Conservation (phyloP, 2,113 vertebrate genomes). For the Mesembrinibis cayennensis region DNA sequence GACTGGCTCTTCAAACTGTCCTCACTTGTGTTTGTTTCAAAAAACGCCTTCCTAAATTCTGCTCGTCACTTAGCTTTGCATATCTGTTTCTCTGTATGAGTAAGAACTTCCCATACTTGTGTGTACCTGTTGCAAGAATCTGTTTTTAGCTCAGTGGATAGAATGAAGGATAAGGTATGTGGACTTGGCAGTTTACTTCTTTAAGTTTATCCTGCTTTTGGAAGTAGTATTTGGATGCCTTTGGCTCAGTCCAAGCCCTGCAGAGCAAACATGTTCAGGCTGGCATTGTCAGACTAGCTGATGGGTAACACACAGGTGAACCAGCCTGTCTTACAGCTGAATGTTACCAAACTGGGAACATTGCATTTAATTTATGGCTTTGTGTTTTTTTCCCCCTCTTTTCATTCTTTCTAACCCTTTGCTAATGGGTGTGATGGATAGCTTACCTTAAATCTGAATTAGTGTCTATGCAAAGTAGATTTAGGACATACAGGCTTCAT, state of each 20-base stretch:
- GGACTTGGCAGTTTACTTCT: conserved; percentile 39
- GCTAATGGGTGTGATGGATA: neutral
- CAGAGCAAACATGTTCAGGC: conserved; percentile 42
- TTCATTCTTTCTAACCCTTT: neutral
- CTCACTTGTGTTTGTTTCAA: neutral
- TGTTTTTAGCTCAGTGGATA: conserved; percentile 55
- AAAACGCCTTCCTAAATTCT: neutral
- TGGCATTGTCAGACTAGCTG: conserved; percentile 46
- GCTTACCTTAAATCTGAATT: neutral
- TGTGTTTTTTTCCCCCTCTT: neutral
- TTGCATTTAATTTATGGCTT: conserved; percentile 18
- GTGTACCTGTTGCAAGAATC: conserved; percentile 58
- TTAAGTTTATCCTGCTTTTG: conserved; percentile 53
- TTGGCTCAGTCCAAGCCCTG: conserved; percentile 42
- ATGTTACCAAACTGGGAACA: conserved; percentile 44
- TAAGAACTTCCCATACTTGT: conserved; percentile 53
- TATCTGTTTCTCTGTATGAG: conserved; percentile 12
- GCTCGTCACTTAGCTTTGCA: neutral
- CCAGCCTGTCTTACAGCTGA: conserved; percentile 53
- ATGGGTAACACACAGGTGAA: conserved; percentile 56
- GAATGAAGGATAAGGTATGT: conserved; percentile 53
- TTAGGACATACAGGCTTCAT: neutral
- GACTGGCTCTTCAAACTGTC: neutral
- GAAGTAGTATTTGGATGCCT: conserved; percentile 55
- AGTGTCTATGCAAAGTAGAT: neutral